Evolutionary conservation across 2,888 invertebrate genomes (phyloP), one percentile per base, ranked within the genome.

Genomic region (Pseudococcus viburni): DNA sequence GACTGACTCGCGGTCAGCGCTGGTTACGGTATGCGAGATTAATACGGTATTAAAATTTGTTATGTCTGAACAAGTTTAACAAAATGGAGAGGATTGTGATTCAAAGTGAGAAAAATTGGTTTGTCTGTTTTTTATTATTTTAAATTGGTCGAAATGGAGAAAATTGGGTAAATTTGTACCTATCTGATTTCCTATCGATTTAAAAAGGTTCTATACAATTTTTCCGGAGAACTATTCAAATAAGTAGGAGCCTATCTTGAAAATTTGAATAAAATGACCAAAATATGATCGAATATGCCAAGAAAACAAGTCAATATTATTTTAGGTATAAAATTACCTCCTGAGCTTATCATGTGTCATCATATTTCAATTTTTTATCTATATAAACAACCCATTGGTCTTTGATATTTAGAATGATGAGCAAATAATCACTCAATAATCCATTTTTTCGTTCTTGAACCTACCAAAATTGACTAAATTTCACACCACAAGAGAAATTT

Each of bases 21-120:
- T 42, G 22, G 33, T 73, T 33, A 33, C 33, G 33, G 73, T 15
- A 39, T 33, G 26, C 73, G 15, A 26, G 73, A 73, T 73, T 73
- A 73, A 73, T 17, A 33, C 73, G 17, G 73, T 73, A 39, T 33
- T 73, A 73, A 26, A 73, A 73, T 73, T 26, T 73, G 33, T 73
- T 33, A 17, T 17, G 26, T 73, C 17, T 73, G 11, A 73, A 73
- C 17, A 22, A 64, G 59, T 59, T 59, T 15, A 12, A 11, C 22
- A 3, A 22, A 64, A 64, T 64, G 64, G 8, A 22, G 22, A 19
- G 64, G 22, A 64, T 64, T 64, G 1, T 22, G 9, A 64, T 64
- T 55, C n/a, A 5, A n/a, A 22, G 6, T 19, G 17, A 55, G 17
- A 55, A 55, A n/a, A 59, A 59, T n/a, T 55, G 55, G 5, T 55